Base-by-base conservation (phyloP, 2,888 invertebrate species). In the Bombylius major region DNA sequence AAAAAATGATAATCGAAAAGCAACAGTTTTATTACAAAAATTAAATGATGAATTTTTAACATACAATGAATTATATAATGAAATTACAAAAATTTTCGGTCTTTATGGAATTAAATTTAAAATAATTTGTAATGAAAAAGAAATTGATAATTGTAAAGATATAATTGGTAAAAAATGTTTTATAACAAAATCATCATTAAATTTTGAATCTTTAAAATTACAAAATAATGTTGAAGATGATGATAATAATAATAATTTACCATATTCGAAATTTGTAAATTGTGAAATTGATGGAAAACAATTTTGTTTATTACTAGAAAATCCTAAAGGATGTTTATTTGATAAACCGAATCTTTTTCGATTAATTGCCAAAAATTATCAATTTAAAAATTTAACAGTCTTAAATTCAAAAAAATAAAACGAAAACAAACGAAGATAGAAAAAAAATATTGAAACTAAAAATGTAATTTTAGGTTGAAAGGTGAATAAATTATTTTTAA, bases 21-120 rank as follows among this genome's bases (percentile, higher is more conserved):
- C 82, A 5, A 83, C 84, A 52, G 69, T 94, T 60, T 75, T 93
- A 42, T 74, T 93, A 58, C 83, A 86, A 68, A 81, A 83, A 67
- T 82, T 80, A 48, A 71, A 72, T 53, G 79, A 77, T 52, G 76
- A 79, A 60, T 72, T 76, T 64, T 68, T 82, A 32, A 77, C 75
- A 3, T 63, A 83, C 39, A 69, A 78, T 2, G 71, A 78, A 59
- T 70, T 91, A 47, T 77, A 75, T 53, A 65, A 71, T 0, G 82
- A 86, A 71, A 72, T 86, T 14, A 75, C 77, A 42, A 69, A 78
- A 46, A 68, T 89, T 12, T 89, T 88, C 72, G 87, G 87, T 13
- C 67, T 88, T 12, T 81, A 84, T 64, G 82, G 82, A 31, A 69
- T 79, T 36, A 76, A 78, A 53, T 86, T 65, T 39, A 60, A 79